Percentiles rank a stretch among this genome's conserved stretches.
Conservation (phyloP, 1,140 invertebrate species). For the Zaprionus africanus region DNA sequence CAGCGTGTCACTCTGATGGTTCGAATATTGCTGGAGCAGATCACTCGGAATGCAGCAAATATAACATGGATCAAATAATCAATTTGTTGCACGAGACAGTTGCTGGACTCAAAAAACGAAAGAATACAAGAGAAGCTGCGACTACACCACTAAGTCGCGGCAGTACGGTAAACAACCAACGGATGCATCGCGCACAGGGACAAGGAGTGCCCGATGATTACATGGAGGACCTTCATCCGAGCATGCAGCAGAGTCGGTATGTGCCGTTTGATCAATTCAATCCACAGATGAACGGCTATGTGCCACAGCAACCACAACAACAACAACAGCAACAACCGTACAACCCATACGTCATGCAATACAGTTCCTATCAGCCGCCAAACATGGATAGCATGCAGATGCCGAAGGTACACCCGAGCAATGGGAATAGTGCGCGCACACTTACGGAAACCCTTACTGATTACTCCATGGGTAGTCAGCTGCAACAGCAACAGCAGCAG, state of each 20-base stretch:
- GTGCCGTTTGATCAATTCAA: neutral
- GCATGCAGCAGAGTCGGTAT: too few relatives aligned
- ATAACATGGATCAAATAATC: slow-evolving; percentile 42
- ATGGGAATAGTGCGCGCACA: too few relatives aligned
- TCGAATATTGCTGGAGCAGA: neutral
- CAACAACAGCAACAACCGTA: too few relatives aligned
- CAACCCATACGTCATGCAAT: neutral
- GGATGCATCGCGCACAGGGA: neutral
- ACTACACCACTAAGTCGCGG: neutral
- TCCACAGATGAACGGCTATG: too few relatives aligned
- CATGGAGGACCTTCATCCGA: too few relatives aligned
- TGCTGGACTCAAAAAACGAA: slow-evolving; percentile 32
- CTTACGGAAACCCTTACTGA: too few relatives aligned
- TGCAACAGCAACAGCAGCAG: neutral
- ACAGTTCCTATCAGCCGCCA: neutral
- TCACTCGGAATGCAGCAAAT: neutral
- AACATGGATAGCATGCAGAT: neutral
- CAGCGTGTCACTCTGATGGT: neutral
- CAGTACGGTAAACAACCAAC: neutral
- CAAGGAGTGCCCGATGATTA: too few relatives aligned
- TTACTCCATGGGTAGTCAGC: too few relatives aligned
- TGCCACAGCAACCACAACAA: too few relatives aligned
- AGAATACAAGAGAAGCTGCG: neutral
- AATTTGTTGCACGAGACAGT: slow-evolving; percentile 46
- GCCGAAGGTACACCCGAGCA: too few relatives aligned